Evolutionary conservation across 2,797 vertebrate genomes (phyloP).

Genomic region (Sarcoramphus papa): DNA sequence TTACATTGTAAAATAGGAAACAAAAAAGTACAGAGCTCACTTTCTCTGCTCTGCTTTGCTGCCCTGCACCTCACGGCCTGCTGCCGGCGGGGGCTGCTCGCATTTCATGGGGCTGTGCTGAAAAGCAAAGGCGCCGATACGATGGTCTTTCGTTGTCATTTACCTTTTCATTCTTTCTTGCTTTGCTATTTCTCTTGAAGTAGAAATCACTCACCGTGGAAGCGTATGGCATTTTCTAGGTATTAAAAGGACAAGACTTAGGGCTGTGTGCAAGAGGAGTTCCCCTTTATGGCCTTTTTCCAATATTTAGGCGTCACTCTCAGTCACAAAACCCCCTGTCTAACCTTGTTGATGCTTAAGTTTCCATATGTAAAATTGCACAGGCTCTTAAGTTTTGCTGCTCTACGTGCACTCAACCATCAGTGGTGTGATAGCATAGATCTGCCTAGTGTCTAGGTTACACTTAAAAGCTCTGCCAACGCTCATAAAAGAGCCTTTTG

Average conservation of each 20-base stretch:
- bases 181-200: not conserved
- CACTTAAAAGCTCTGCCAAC: fast-evolving
- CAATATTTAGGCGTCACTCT: not conserved
- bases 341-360: not conserved
- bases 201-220: not conserved
- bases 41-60: not conserved
- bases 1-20: not conserved
- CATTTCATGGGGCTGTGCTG: fast-evolving
- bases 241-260: not conserved
- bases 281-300: not conserved
- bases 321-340: not conserved
- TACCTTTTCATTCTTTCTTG: not conserved
- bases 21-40: fast-evolving
- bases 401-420: fast-evolving
- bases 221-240: fast-evolving
- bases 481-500: not conserved
- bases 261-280: not conserved
- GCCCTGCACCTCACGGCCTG: fast-evolving
- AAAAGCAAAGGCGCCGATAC: fast-evolving
- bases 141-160: fast-evolving
- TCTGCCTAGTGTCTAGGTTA: not conserved
- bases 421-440: fast-evolving
- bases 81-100: fast-evolving
- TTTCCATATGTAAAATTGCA: not conserved
- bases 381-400: not conserved